phyloP scores from a whole-genome alignment of 2,888 invertebrate genomes.

The Drosophila phalerata region DNA sequence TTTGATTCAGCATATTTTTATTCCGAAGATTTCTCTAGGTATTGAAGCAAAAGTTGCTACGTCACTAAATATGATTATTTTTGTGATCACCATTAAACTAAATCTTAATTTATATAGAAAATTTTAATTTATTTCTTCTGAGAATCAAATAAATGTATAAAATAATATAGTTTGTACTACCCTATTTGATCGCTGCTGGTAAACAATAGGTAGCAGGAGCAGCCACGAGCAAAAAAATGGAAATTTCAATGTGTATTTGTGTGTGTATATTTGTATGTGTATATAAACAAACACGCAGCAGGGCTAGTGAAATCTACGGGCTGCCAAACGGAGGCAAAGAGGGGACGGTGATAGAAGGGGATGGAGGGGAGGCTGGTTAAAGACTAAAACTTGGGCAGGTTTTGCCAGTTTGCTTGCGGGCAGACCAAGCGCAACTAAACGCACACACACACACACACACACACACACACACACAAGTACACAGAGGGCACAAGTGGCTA shows the following conservation, averaged over 20 bases:
- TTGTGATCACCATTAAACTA: no score
- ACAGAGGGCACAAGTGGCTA: conserved; percentile 79
- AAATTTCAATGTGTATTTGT: conserved; percentile 74
- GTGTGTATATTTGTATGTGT: conserved; percentile 22
- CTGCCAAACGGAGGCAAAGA: conserved; percentile 33
- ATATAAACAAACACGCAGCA: conserved; percentile 73
- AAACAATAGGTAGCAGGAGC: conserved; percentile 36
- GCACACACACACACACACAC: conserved; percentile 39
- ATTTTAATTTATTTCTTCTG: no score
- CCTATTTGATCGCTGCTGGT: neutral
- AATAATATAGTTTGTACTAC: neutral
- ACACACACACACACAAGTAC: conserved; percentile 23
- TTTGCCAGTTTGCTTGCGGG: conserved; percentile 52
- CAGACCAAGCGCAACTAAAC: conserved; percentile 65
- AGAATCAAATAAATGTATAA: no score
- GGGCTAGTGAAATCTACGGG: conserved; percentile 60
- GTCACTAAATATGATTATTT: no score
- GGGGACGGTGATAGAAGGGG: neutral
- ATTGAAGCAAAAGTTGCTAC: no score
- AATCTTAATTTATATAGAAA: no score
- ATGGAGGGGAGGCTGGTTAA: conserved; percentile 3
- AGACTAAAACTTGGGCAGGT: conserved; percentile 39
- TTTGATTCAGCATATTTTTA: no score
- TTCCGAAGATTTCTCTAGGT: no score
- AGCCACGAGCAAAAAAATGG: conserved; percentile 58